A percentile compares a stretch with the other conserved stretches of the same genome.
These are phyloP conservation scores for Cheiracanthium punctorium DNA, from an alignment of 2,888 invertebrate species.

Conservation along the genomic window DNA sequence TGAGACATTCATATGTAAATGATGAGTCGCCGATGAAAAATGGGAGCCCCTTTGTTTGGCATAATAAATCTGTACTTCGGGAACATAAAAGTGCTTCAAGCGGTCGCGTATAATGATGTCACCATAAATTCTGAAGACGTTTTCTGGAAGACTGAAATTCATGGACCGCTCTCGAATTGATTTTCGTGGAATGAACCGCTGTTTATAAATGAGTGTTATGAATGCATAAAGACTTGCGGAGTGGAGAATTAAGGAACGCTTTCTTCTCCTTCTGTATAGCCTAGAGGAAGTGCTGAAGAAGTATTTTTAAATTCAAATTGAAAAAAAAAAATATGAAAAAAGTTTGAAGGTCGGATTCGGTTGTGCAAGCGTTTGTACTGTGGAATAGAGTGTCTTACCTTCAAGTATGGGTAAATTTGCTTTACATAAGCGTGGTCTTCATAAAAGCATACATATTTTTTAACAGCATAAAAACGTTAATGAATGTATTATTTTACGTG, in stretches of 20 bases:
- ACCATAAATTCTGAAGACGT: neutral
- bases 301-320: no score
- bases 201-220: neutral
- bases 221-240: neutral
- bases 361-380: no score
- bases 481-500: no score
- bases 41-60: neutral
- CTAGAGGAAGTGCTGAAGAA: no score
- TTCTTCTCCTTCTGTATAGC: neutral
- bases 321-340: no score
- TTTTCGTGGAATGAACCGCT: neutral
- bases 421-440: no score
- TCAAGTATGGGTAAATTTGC: no score
- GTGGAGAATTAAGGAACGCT: neutral
- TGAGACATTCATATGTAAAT: neutral
- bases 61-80: conserved; percentile 8
- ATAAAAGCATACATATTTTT: no score
- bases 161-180: neutral
- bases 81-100: neutral
- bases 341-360: no score
- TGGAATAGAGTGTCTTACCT: no score
- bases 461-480: no score
- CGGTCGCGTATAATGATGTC: conserved; percentile 5
- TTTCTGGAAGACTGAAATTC: neutral
- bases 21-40: neutral